phyloP scores from a whole-genome alignment of 2,888 invertebrate species.

The Megalurothrips usitatus region DNA sequence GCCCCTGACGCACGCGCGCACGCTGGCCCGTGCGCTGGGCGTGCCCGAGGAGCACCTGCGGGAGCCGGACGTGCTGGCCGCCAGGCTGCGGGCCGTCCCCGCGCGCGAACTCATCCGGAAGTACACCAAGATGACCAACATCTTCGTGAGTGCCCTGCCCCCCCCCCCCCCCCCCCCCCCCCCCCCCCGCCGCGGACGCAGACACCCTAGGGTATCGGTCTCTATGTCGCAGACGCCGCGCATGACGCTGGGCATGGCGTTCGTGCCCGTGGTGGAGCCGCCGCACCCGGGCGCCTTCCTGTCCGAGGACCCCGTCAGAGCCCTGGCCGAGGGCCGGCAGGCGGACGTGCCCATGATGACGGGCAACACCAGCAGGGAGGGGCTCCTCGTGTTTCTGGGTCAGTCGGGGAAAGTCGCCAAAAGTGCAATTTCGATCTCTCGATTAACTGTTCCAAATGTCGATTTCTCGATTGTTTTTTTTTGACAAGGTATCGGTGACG shows the following conservation, averaged over 20 bases:
- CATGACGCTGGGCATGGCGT: neutral
- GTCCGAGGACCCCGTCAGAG: neutral
- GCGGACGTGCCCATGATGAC: neutral
- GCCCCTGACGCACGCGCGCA: neutral
- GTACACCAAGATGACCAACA: neutral
- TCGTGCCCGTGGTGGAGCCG: constrained; percentile 19
- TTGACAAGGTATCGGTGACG: neutral
- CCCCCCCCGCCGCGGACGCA: neutral
- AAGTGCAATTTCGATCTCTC: no score
- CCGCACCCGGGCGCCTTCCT: constrained; percentile 4
- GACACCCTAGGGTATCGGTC: neutral
- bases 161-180: neutral
- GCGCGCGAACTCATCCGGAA: neutral
- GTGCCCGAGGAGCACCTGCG: neutral
- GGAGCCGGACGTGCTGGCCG: neutral
- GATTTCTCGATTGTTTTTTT: neutral
- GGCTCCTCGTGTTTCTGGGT: neutral
- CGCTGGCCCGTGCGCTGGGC: neutral
- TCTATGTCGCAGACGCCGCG: neutral
- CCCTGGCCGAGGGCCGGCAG: neutral
- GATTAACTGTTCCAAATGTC: neutral
- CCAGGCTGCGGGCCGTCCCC: neutral
- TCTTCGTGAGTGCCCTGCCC: neutral
- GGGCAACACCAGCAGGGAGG: neutral
- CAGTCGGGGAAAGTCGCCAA: neutral